Evolutionary conservation across 2,113 vertebrate genomes (phyloP), one percentile per base, ranked within the genome.

Genomic region (Vidua macroura): DNA sequence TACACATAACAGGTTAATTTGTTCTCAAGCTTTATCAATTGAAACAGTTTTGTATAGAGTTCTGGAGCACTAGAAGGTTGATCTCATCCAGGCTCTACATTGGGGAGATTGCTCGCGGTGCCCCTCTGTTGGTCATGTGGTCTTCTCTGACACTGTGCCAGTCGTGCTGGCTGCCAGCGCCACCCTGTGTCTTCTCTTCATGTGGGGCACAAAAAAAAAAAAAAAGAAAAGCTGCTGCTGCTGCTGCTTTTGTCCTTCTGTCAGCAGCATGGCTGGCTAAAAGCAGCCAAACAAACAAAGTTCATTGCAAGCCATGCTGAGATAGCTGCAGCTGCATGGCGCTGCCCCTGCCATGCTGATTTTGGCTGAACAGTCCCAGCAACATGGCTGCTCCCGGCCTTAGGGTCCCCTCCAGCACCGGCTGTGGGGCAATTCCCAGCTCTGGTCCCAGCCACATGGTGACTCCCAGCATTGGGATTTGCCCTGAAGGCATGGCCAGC

Each of bases 261-360:
- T 17, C 6, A 1, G 22, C 11, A 9, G 63, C 63, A 46, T 33
- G 63, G 31, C 30, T 66, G 63, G 28, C 63, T 66, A 46, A 46
- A 46, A 66, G 22, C 63, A 66, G 30, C 30, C 44, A 46, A 24
- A 22, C 31, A 24, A 46, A n/a, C 31, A 23, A 46, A 46, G 11
- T 66, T 44, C 30, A 33, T 24, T 66, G 43, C 11, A 11, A 46
- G 22, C 11, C 30, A 33, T 24, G 22, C 43, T 5, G 5, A 66
- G 63, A 66, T 17, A 33, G 30, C 15, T 7, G 2, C 6, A 2
- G 30, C 20, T 1, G 7, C 3, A 2, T 2, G 5, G 30, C 1
- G 5, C 21, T 33, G 30, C 41, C 25, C 27, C 8, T 7, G 37
- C 60, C 37, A 20, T 4, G 2, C 30, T 2, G 2, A 12, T 44